Evolutionary conservation across 64 coral and sea anemone genomes (phyloP).

Genomic region (Porites australiensis): DNA sequence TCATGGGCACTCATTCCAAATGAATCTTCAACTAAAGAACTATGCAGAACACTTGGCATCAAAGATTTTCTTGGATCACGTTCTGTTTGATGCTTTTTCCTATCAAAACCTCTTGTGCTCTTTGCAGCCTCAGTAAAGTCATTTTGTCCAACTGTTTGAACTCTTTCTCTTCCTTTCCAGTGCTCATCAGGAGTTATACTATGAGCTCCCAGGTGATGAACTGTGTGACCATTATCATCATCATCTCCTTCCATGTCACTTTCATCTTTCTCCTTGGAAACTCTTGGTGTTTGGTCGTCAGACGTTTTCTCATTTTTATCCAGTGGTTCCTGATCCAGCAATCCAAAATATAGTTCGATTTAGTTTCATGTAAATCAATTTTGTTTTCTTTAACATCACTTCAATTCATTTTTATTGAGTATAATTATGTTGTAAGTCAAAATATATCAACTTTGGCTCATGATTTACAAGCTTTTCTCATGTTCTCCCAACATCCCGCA

Average conservation of each 20-base stretch:
- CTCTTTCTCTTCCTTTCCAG: background rate
- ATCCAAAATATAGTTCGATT: background rate
- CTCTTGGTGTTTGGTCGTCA: background rate
- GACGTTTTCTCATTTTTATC: background rate
- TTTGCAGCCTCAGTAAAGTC: background rate
- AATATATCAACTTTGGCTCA: too few species aligned
- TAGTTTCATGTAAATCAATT: background rate
- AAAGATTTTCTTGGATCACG: background rate
- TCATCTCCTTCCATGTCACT: background rate
- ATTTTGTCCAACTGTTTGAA: background rate
- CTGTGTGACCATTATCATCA: background rate
- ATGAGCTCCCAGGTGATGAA: background rate
- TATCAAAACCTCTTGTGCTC: background rate
- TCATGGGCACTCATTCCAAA: constrained; percentile 6
- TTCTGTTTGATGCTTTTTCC: background rate
- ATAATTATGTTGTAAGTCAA: too few species aligned
- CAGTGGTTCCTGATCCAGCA: background rate
- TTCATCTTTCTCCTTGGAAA: background rate
- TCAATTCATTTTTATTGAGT: too few species aligned
- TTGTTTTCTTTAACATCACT: too few species aligned
- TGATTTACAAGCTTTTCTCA: too few species aligned
- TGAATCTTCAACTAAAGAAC: background rate
- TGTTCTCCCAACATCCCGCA: too few species aligned
- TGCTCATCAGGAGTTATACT: background rate
- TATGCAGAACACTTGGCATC: constrained; percentile 8